Evolutionary conservation across 2,113 vertebrate genomes (phyloP), one percentile per base, ranked within the genome.

Genomic region (Hiodon alosoides): DNA sequence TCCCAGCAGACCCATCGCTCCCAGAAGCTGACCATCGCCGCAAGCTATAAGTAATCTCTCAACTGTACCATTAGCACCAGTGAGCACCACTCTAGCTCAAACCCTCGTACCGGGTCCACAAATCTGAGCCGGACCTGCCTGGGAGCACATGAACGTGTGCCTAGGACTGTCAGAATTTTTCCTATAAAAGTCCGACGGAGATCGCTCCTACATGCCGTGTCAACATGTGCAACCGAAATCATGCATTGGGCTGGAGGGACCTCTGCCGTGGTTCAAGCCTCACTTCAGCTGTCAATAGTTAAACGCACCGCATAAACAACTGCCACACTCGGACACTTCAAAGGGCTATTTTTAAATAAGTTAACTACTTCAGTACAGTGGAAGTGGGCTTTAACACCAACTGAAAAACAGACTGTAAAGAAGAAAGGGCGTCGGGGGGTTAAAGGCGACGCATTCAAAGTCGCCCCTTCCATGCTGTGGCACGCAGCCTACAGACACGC

Each of bases 221-320:
- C 58, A 14, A 64, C 9, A 73, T 65, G 17, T 46, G 52, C 4
- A 0, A 10, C 14, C 59, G 11, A 54, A 72, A 57, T 10, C 60
- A 64, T 65, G 59, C 14, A 64, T 73, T 64, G 47, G 17, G 47
- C 17, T 14, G 59, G 53, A 2, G 58, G 59, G 59, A 73, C 72
- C 72, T 73, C 48, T 53, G 61, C 50, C 4, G 2, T 8, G 10
- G 61, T 54, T 66, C 51, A 53, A 73, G 60, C 17, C 72, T 54
- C 60, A 73, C 61, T 65, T 73, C 50, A 73, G 72, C 62, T 73
- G 72, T 65, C 72, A 55, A 73, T 66, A 73, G 72, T 73, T 62
- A 64, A 64, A 73, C 55, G n/a, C 46, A 73, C 16, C 8, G 31
- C 50, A 67, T 53, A 57, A 67, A 74, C 52, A 54, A 13, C 47